Conservation (phyloP, 2,888 invertebrate species). For the Pristionchus maxplancki region DNA sequence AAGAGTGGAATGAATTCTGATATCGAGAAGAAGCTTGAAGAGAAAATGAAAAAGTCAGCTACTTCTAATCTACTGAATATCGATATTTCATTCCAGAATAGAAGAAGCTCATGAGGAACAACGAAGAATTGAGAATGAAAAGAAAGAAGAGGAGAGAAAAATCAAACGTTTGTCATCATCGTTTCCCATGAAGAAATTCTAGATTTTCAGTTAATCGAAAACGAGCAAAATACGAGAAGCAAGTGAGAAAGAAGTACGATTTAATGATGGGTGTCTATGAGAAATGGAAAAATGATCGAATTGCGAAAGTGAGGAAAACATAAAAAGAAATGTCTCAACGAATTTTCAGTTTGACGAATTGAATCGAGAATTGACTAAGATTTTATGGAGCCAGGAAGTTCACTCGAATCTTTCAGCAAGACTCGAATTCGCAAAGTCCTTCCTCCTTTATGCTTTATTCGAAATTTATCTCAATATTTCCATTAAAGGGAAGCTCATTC, state of each 20-base stretch:
- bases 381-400: not conserved
- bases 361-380: not conserved
- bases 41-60: not conserved
- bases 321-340: not conserved
- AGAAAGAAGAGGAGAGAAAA: not conserved
- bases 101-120: not conserved
- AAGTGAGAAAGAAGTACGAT: conserved; percentile 28
- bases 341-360: not conserved
- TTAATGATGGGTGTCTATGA: not conserved
- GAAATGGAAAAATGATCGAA: not conserved
- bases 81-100: too few relatives aligned
- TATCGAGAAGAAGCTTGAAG: not conserved
- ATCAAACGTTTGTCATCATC: not conserved
- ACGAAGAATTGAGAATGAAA: not conserved
- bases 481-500: not conserved
- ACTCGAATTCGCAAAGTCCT: not conserved
- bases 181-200: too few relatives aligned
- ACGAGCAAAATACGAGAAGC: not conserved
- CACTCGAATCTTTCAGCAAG: not conserved
- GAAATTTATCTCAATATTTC: too few relatives aligned
- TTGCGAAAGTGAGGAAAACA: not conserved
- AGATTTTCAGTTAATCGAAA: not conserved
- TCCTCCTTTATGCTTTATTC: too few relatives aligned
- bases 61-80: too few relatives aligned
- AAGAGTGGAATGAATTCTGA: not conserved